Percentiles rank a stretch among this genome's conserved stretches.
Conservation (phyloP, 2,113 vertebrate species). For the Amphilophus citrinellus region DNA sequence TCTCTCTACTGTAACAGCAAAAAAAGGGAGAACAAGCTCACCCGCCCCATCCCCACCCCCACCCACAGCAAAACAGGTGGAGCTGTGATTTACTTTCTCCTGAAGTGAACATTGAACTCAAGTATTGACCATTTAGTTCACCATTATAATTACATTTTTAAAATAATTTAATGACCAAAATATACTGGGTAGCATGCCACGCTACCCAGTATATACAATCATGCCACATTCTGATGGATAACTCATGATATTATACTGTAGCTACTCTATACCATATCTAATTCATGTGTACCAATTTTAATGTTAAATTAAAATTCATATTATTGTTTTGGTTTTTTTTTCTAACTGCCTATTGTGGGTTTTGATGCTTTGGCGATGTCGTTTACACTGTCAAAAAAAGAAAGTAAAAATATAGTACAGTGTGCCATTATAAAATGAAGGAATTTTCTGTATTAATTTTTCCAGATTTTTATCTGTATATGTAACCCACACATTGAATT, state of each 20-base stretch:
- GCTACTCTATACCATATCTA: background rate
- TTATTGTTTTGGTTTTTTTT: background rate
- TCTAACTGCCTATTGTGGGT: background rate
- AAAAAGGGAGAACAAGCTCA: background rate
- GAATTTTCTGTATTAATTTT: no score
- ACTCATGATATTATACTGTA: background rate
- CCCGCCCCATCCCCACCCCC: no score
- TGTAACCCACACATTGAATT: background rate
- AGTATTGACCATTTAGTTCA: background rate
- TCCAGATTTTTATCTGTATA: background rate
- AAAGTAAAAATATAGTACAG: no score
- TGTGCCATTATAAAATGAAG: no score
- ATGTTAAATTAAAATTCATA: background rate
- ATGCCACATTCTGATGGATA: accelerated
- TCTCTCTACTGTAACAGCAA: background rate
- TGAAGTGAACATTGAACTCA: background rate
- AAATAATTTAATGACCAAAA: background rate
- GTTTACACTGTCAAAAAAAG: no score
- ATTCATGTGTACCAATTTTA: background rate
- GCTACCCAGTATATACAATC: no score
- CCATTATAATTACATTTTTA: background rate
- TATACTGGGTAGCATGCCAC: no score
- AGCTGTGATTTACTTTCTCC: background rate
- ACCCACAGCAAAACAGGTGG: background rate
- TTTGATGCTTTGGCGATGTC: background rate